Percentiles rank a stretch among this genome's conserved stretches.
These are phyloP conservation scores for Apodemia hepburni DNA, from an alignment of 2,888 invertebrate genomes.

Conservation along the genomic window DNA sequence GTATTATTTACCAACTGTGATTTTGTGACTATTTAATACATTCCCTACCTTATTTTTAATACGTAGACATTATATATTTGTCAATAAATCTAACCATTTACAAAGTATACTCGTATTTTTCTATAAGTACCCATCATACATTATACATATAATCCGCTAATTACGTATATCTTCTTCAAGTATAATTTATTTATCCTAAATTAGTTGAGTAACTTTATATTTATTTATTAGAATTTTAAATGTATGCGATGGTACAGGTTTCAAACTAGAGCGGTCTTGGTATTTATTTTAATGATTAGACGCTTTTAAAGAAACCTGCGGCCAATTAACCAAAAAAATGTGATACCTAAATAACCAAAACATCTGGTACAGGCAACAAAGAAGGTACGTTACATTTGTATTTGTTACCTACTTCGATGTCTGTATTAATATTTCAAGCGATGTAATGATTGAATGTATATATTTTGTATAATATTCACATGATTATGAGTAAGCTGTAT, in stretches of 20 bases:
- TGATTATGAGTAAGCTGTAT: slow-evolving; percentile 50
- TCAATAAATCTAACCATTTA: neutral
- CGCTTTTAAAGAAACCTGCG: slow-evolving; percentile 44
- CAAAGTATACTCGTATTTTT: neutral
- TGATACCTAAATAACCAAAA: slow-evolving; percentile 46
- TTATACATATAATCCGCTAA: neutral
- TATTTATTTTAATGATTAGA: slow-evolving; percentile 6
- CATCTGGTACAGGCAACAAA: neutral
- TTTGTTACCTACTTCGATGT: neutral
- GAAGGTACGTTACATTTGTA: neutral
- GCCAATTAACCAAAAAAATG: slow-evolving; percentile 40
- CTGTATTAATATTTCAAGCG: slow-evolving; percentile 41
- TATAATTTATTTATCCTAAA: neutral
- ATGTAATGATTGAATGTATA: slow-evolving; percentile 51
- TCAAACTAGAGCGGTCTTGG: neutral
- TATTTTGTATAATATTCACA: slow-evolving; percentile 64
- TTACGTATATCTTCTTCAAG: neutral
- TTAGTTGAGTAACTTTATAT: neutral
- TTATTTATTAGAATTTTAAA: neutral
- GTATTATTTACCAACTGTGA: neutral
- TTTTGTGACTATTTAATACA: neutral
- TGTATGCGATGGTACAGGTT: slow-evolving; percentile 2
- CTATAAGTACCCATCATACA: neutral
- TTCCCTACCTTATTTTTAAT: no score
- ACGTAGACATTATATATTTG: neutral